These are phyloP conservation scores for Onchidella celtica DNA, from an alignment of 2,888 invertebrate genomes.

Conservation along the genomic window DNA sequence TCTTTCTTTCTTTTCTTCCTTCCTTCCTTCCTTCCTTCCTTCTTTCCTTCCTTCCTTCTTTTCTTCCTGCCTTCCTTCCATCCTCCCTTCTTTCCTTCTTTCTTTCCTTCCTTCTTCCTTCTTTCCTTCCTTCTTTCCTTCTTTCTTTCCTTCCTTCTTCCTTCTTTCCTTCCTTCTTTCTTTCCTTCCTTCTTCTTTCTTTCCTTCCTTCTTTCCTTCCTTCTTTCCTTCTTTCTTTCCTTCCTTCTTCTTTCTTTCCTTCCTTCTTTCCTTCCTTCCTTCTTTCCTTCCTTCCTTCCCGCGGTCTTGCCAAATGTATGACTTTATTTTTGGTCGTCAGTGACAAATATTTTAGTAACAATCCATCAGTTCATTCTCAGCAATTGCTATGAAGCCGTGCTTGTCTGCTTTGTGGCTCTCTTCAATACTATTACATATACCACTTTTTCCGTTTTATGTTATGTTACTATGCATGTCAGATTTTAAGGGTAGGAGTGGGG, in stretches of 20 bases:
- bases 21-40: conserved; percentile 8
- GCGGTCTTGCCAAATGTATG: not conserved
- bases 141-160: not conserved
- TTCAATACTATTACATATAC: too few relatives aligned
- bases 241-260: not conserved
- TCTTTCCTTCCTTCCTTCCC: not conserved
- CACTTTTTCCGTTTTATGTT: too few relatives aligned
- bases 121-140: conserved; percentile 10
- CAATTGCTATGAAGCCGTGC: too few relatives aligned
- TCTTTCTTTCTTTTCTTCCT: not conserved
- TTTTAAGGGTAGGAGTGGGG: too few relatives aligned
- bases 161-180: not conserved
- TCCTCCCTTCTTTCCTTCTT: conserved; percentile 10
- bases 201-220: not conserved
- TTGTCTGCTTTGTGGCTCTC: too few relatives aligned
- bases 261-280: not conserved
- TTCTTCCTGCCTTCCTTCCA: not conserved
- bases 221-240: not conserved
- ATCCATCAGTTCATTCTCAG: too few relatives aligned
- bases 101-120: conserved; percentile 6
- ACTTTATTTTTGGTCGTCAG: too few relatives aligned
- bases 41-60: conserved; percentile 10
- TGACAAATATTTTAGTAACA: too few relatives aligned
- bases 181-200: not conserved
- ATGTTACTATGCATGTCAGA: too few relatives aligned